These are phyloP conservation scores for Euura saliciscinereae DNA, from an alignment of 1,140 invertebrate species.

Conservation along the genomic window DNA sequence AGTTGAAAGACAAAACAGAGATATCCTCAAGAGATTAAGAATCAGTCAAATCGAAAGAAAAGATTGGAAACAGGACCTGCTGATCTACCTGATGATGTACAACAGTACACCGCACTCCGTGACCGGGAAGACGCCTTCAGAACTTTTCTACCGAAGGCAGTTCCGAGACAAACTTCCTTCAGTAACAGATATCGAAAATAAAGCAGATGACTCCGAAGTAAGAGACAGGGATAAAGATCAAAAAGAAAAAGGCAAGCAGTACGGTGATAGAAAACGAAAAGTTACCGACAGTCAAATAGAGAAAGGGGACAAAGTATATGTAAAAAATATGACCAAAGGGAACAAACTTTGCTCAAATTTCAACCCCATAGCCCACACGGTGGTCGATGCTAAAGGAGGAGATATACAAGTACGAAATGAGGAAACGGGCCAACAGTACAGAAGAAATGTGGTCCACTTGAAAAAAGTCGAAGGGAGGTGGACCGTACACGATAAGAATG, in stretches of 20 bases:
- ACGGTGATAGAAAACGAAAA: constrained; percentile 11
- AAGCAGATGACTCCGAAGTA: not conserved
- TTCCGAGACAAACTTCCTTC: constrained; percentile 13
- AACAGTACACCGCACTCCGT: constrained; percentile 34
- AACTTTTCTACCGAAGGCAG: constrained; percentile 11
- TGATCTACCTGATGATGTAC: constrained; percentile 40
- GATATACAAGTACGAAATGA: too few relatives aligned
- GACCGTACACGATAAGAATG: too few relatives aligned
- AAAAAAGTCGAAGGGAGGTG: too few relatives aligned
- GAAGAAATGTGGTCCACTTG: too few relatives aligned
- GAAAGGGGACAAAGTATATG: constrained; percentile 10
- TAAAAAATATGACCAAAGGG: too few relatives aligned
- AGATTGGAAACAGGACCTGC: constrained; percentile 30
- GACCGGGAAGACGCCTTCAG: constrained; percentile 42
- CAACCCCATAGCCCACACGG: too few relatives aligned
- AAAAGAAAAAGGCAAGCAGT: constrained; percentile 12
- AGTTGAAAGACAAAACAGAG: constrained; percentile 39
- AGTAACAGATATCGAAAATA: not conserved
- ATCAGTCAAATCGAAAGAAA: constrained; percentile 34
- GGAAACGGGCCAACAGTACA: too few relatives aligned
- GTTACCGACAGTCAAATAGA: constrained; percentile 5
- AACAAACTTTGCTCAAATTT: too few relatives aligned
- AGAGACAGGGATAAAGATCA: constrained; percentile 9
- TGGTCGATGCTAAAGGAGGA: too few relatives aligned
- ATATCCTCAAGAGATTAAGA: constrained; percentile 38